Percentiles rank a stretch among this genome's conserved stretches.
phyloP scores from a whole-genome alignment of 2,888 invertebrate genomes.

The Lobophora halterata region DNA sequence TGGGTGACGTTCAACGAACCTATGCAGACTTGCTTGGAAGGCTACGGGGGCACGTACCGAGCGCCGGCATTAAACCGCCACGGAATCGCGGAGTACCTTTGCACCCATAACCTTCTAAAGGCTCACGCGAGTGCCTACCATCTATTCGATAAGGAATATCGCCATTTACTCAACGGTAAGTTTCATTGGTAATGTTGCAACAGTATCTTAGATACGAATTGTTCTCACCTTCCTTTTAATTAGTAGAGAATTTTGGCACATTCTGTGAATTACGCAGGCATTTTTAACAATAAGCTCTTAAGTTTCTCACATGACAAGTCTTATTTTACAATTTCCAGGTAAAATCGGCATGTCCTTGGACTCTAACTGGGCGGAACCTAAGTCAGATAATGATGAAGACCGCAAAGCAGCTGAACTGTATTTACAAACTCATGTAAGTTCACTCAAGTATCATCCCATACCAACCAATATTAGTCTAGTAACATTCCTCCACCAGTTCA shows the following conservation, averaged over 20 bases:
- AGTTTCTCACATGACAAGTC: background rate
- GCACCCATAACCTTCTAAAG: constrained; percentile 86
- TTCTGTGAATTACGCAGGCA: too few relatives aligned
- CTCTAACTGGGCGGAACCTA: constrained; percentile 82
- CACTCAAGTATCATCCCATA: background rate
- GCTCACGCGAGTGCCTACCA: constrained; percentile 87
- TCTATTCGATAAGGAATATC: constrained; percentile 82
- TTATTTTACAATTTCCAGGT: constrained; percentile 54
- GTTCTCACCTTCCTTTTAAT: too few relatives aligned
- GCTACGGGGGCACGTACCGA: constrained; percentile 81
- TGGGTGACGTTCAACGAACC: constrained; percentile 92
- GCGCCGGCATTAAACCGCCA: constrained; percentile 81
- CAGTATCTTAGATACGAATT: too few relatives aligned
- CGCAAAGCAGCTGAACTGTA: constrained; percentile 82
- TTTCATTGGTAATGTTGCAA: background rate
- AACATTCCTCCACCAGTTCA: too few relatives aligned
- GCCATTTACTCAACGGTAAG: constrained; percentile 76
- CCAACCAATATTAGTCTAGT: too few relatives aligned
- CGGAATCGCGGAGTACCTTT: constrained; percentile 84
- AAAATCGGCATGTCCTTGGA: constrained; percentile 83
- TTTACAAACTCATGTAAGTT: constrained; percentile 81
- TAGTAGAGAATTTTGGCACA: too few relatives aligned
- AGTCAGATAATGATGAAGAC: constrained; percentile 73
- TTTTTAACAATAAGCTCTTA: too few relatives aligned
- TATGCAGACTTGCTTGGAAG: constrained; percentile 75